These are phyloP conservation scores for Pseudochirops corinnae DNA, from an alignment of 2,797 vertebrate species.

Conservation along the genomic window DNA sequence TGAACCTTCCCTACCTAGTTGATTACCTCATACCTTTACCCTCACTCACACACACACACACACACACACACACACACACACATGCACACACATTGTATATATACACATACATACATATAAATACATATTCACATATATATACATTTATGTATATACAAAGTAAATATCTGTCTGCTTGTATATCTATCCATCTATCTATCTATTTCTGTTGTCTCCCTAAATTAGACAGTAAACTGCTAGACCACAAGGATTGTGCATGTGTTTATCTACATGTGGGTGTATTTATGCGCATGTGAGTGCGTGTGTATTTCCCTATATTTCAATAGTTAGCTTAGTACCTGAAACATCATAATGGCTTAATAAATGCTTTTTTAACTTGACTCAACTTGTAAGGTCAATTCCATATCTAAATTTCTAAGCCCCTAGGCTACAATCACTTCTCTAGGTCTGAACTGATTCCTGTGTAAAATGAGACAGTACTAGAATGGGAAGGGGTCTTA, in stretches of 20 bases:
- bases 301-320: background rate
- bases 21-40: background rate
- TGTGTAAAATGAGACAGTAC: background rate
- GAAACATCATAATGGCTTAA: background rate
- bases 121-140: too few relatives aligned
- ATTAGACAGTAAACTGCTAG: background rate
- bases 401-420: background rate
- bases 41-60: too few relatives aligned
- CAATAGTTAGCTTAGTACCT: background rate
- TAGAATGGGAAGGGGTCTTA: background rate
- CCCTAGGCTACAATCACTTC: background rate
- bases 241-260: background rate
- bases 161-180: too few relatives aligned
- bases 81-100: too few relatives aligned
- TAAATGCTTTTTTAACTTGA: background rate
- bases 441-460: background rate
- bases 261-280: background rate
- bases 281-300: too few relatives aligned
- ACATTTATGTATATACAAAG: too few relatives aligned
- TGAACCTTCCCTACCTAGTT: background rate
- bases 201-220: background rate
- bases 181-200: too few relatives aligned
- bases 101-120: too few relatives aligned
- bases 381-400: background rate
- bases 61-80: too few relatives aligned